Evolutionary conservation across 2,113 vertebrate species (phyloP).

Genomic region (Puma concolor): DNA sequence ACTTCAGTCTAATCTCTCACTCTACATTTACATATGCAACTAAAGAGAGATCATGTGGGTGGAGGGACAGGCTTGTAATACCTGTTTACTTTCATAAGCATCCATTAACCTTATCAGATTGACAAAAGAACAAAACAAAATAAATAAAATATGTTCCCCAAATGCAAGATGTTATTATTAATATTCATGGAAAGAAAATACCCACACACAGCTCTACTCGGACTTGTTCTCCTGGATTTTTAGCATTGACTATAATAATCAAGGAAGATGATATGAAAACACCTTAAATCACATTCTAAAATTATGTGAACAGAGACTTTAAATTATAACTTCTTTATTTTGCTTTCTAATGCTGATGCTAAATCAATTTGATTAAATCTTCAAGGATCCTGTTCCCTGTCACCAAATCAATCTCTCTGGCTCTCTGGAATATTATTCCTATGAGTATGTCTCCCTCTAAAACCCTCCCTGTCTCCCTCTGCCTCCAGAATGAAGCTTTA

Average conservation of each 20-base stretch:
- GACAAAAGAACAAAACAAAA: slow-evolving; percentile 41
- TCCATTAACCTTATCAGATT: background rate
- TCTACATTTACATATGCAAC: background rate
- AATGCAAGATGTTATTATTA: slow-evolving; percentile 9
- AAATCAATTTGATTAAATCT: slow-evolving; percentile 41
- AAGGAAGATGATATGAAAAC: slow-evolving; percentile 23
- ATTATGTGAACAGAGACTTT: slow-evolving; percentile 26
- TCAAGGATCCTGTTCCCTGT: background rate
- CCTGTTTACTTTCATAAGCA: background rate
- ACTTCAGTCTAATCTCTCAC: background rate
- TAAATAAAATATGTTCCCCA: slow-evolving; percentile 19
- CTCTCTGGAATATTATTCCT: slow-evolving; percentile 29
- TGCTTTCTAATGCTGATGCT: slow-evolving; percentile 16
- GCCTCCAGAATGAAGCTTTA: background rate
- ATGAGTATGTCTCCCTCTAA: background rate
- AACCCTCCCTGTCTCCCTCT: background rate
- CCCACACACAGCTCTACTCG: background rate
- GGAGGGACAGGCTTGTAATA: background rate
- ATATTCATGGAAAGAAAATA: slow-evolving; percentile 33
- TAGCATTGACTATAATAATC: slow-evolving; percentile 2
- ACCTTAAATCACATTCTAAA: slow-evolving; percentile 32
- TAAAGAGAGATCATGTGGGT: background rate
- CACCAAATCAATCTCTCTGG: slow-evolving; percentile 24
- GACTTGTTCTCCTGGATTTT: background rate
- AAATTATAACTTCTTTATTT: slow-evolving; percentile 43